A percentile compares a stretch with the other conserved stretches of the same genome.
Conservation (phyloP, 2,888 invertebrate species). For the Nebria brevicollis region DNA sequence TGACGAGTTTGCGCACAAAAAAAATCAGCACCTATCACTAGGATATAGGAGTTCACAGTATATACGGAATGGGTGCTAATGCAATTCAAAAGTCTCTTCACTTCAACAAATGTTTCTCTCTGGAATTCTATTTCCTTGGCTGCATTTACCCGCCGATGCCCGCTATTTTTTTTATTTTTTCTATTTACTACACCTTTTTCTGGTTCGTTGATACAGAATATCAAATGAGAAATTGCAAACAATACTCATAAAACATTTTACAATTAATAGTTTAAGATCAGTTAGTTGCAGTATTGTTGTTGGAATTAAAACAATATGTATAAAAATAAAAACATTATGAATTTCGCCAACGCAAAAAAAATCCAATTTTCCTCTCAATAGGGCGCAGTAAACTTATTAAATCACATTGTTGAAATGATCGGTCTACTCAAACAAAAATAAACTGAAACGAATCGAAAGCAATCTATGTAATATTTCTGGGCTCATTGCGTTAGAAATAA, state of each 20-base stretch:
- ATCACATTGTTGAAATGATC: neutral
- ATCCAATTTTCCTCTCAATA: neutral
- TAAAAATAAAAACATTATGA: neutral
- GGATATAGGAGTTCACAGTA: constrained; percentile 4
- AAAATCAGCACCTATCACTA: neutral
- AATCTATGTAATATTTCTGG: constrained; percentile 1
- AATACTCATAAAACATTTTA: no score
- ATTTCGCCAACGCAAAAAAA: neutral
- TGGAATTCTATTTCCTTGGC: constrained; percentile 29
- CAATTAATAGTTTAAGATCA: no score
- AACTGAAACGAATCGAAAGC: neutral
- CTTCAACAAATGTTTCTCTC: constrained; percentile 27
- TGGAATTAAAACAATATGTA: neutral
- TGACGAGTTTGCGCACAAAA: neutral
- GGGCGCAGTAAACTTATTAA: neutral
- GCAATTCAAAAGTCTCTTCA: constrained; percentile 35
- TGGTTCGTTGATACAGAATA: neutral
- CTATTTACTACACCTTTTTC: neutral
- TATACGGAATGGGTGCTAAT: constrained; percentile 22
- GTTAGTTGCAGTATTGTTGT: neutral
- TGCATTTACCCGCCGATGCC: constrained; percentile 24
- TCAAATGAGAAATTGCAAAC: no score
- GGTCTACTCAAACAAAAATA: neutral
- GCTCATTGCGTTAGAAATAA: neutral
- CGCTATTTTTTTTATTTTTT: neutral